phyloP scores from a whole-genome alignment of 2,888 invertebrate species.

The Oscheius sp. region DNA sequence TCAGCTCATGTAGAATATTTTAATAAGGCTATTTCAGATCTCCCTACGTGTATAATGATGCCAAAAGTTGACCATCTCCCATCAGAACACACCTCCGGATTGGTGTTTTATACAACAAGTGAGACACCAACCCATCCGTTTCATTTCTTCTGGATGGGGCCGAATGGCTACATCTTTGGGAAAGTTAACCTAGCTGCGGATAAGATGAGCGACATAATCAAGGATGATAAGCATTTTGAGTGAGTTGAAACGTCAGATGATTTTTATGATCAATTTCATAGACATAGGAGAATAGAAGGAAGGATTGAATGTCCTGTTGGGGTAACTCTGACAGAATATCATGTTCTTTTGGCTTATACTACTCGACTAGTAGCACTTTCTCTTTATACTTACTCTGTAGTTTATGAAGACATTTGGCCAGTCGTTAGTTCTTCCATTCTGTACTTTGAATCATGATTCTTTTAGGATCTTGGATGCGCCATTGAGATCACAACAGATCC shows the following conservation, averaged over 20 bases:
- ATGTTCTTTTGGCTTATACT: conserved; percentile 59
- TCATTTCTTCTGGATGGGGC: conserved; percentile 27
- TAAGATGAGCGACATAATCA: conserved; percentile 37
- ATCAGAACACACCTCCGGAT: not conserved
- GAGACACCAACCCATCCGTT: conserved; percentile 27
- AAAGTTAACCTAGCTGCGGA: conserved; percentile 41
- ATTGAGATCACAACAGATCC: conserved; percentile 60
- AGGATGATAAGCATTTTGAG: conserved; percentile 50
- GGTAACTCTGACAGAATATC: conserved; percentile 65
- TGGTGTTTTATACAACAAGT: conserved; percentile 17
- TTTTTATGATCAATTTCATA: conserved; percentile 15
- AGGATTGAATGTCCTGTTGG: conserved; percentile 59
- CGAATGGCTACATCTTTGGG: conserved; percentile 6
- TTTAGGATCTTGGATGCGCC: conserved; percentile 42
- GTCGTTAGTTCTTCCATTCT: conserved; percentile 33
- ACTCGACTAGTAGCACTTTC: conserved; percentile 63
- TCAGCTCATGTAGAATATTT: not conserved
- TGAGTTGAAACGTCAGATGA: conserved; percentile 24
- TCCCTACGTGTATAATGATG: conserved; percentile 6
- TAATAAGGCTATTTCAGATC: not conserved
- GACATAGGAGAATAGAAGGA: conserved; percentile 63
- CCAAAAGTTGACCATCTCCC: conserved; percentile 1
- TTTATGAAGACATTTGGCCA: conserved; percentile 62
- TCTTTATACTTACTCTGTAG: conserved; percentile 53
- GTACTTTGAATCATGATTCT: not conserved